These are phyloP conservation scores for Heteromormyrus szaboi DNA, from an alignment of 2,797 vertebrate genomes.

Conservation along the genomic window DNA sequence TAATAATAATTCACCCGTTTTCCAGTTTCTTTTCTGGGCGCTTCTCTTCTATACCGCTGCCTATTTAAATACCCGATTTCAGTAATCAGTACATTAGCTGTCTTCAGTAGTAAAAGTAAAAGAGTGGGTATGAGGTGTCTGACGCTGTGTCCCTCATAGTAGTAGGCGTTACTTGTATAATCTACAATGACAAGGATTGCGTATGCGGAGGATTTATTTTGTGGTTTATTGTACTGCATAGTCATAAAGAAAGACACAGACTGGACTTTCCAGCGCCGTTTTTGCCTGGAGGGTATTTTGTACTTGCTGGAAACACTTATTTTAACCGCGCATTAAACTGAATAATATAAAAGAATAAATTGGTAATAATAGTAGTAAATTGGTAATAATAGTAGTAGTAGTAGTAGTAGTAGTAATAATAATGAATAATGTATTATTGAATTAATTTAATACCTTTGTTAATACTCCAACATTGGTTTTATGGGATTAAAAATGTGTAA, in stretches of 20 bases:
- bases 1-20: neutral
- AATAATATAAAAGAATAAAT: neutral
- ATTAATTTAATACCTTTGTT: neutral
- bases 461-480: neutral
- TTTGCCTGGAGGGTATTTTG: neutral
- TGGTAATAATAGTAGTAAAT: neutral
- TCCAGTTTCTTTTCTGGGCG: neutral
- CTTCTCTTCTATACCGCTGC: neutral
- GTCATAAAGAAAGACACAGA: neutral
- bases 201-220: neutral
- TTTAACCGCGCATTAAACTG: neutral
- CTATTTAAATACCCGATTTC: neutral
- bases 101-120: neutral
- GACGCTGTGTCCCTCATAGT: neutral
- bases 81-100: neutral
- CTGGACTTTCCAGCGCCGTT: neutral
- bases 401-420: neutral
- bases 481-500: neutral
- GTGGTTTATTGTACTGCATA: neutral
- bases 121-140: neutral
- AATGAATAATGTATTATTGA: neutral
- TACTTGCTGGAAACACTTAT: neutral
- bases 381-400: neutral
- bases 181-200: neutral
- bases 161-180: neutral